A percentile compares a stretch with the other conserved stretches of the same genome.
phyloP scores from a whole-genome alignment of 2,113 vertebrate species.

The Centropus unirufus region DNA sequence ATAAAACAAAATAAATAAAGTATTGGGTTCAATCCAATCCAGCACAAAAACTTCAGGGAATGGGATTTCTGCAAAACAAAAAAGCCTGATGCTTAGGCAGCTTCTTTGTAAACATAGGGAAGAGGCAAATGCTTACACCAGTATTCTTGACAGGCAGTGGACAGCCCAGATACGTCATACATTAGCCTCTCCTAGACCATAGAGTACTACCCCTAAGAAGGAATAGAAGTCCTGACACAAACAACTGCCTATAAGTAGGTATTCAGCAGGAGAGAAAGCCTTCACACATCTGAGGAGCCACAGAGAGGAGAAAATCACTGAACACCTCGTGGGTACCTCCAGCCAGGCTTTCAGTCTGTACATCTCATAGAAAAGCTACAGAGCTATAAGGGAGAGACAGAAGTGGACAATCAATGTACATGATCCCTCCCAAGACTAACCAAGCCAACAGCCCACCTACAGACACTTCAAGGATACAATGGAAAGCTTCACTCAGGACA shows the following conservation, averaged over 20 bases:
- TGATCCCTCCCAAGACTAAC: not conserved
- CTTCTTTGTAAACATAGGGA: not conserved
- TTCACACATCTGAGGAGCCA: not conserved
- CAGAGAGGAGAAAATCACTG: not conserved
- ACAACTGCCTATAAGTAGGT: not conserved
- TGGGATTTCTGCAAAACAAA: not conserved
- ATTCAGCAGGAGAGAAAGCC: not conserved
- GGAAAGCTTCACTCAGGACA: not conserved
- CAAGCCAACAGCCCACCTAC: not conserved
- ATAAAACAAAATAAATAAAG: not conserved
- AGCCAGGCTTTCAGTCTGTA: not conserved
- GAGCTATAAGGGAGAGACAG: not conserved
- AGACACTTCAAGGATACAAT: not conserved
- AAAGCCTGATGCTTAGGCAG: not conserved
- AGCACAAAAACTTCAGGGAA: not conserved
- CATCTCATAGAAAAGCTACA: not conserved
- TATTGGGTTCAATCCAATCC: not conserved
- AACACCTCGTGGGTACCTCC: not conserved
- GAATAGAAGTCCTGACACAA: not conserved
- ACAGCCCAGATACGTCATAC: not conserved
- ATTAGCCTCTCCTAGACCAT: not conserved
- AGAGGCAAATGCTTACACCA: not conserved
- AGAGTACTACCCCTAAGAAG: not conserved
- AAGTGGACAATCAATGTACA: not conserved
- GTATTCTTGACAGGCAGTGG: not conserved